Conservation (phyloP, 2,888 invertebrate genomes). For the Adineta ricciae region DNA sequence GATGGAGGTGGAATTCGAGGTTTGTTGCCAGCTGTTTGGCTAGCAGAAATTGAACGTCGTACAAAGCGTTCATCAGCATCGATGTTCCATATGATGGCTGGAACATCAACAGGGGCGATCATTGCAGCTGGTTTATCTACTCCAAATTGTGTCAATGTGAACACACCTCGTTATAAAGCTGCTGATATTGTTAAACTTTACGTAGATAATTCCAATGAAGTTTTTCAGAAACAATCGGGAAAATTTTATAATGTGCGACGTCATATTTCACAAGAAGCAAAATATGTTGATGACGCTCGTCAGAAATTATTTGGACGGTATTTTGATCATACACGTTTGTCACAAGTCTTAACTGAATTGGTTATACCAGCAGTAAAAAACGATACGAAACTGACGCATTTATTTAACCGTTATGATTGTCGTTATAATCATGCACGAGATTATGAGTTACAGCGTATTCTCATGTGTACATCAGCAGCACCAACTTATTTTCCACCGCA, state of each 20-base stretch:
- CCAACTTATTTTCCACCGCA: background rate
- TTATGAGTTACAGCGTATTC: background rate
- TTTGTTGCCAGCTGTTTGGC: background rate
- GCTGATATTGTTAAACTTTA: background rate
- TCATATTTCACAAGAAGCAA: background rate
- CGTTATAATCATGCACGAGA: background rate
- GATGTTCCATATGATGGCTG: constrained; percentile 13
- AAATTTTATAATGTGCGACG: background rate
- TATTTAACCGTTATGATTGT: background rate
- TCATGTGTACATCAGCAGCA: background rate
- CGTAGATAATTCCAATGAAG: background rate
- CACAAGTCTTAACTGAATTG: background rate
- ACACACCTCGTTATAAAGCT: background rate
- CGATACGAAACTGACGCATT: background rate
- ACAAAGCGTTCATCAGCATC: background rate
- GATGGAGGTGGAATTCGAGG: constrained; percentile 24
- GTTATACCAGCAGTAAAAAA: background rate
- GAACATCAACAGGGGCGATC: constrained; percentile 13
- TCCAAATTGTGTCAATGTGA: background rate
- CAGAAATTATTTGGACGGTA: background rate
- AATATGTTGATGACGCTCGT: background rate
- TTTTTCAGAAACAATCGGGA: background rate
- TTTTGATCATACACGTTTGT: background rate
- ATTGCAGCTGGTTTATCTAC: background rate
- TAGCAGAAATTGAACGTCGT: constrained; percentile 16